Conservation (phyloP, 92 coral and sea anemone species). For the Muricea muricata region DNA sequence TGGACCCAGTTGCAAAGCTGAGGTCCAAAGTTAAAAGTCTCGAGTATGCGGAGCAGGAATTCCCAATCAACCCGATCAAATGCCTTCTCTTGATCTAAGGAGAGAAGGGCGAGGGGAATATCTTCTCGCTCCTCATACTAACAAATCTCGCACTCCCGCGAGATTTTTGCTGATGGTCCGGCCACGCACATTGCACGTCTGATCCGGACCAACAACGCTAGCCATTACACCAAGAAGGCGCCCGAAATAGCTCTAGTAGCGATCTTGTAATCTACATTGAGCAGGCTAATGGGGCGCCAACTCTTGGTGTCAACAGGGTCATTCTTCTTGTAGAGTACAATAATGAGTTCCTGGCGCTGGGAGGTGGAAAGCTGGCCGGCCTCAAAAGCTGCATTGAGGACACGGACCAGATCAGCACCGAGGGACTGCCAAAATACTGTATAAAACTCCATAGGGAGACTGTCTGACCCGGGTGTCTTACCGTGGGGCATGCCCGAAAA, state of each 20-base stretch:
- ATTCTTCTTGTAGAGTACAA: conserved; percentile 17
- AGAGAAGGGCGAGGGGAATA: neutral
- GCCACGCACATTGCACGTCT: conserved; percentile 59
- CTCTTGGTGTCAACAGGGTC: conserved; percentile 24
- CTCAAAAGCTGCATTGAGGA: conserved; percentile 27
- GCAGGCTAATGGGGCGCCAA: conserved; percentile 61
- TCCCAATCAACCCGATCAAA: conserved; percentile 42
- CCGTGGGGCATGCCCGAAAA: conserved; percentile 19
- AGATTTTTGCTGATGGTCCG: conserved; percentile 59
- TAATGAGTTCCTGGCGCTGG: conserved; percentile 28
- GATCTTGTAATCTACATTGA: conserved; percentile 55
- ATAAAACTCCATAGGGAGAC: conserved; percentile 39
- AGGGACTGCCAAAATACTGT: conserved; percentile 19
- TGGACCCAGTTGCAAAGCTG: conserved; percentile 32
- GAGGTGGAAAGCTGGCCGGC: conserved; percentile 36
- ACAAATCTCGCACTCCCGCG: conserved; percentile 19
- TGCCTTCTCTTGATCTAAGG: neutral
- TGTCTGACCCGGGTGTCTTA: conserved; percentile 41
- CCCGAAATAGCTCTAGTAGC: conserved; percentile 55
- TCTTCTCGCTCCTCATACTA: neutral
- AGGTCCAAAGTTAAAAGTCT: conserved; percentile 22
- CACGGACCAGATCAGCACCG: neutral
- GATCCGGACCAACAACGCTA: conserved; percentile 59
- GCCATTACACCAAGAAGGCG: conserved; percentile 51
- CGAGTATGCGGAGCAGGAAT: neutral